A percentile compares a stretch with the other conserved stretches of the same genome.
phyloP scores from a whole-genome alignment of 2,113 vertebrate species.

The Agapornis roseicollis region DNA sequence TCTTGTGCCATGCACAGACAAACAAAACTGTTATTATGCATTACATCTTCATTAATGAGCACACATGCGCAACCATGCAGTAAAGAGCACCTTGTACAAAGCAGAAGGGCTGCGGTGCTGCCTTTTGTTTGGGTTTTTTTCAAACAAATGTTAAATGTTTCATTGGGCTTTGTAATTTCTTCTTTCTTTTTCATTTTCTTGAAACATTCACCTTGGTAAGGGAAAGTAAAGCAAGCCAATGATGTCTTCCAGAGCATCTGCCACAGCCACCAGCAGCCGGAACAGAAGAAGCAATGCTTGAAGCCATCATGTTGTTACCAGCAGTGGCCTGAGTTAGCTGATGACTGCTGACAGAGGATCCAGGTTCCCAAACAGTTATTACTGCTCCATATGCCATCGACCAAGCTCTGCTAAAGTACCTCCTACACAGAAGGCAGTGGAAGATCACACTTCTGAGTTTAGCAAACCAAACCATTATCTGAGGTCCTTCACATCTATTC shows the following conservation, averaged over 20 bases:
- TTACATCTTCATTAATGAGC: neutral
- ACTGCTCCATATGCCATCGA: neutral
- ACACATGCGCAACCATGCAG: neutral
- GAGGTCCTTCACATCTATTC: neutral
- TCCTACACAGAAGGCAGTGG: neutral
- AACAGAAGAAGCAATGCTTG: neutral
- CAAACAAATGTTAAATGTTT: neutral
- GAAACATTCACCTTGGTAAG: neutral
- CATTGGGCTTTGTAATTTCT: neutral
- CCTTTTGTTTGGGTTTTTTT: neutral
- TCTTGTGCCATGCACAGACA: neutral
- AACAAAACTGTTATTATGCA: neutral
- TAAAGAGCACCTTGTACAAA: neutral
- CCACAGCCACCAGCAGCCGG: neutral
- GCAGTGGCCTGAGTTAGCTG: neutral
- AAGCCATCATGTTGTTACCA: conserved; percentile 2
- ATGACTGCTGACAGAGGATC: neutral
- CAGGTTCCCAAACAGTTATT: neutral
- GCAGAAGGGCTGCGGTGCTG: neutral
- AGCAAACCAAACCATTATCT: neutral
- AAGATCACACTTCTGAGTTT: neutral
- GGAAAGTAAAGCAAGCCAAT: neutral
- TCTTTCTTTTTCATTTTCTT: neutral
- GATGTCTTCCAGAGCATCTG: neutral
- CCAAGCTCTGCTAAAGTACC: neutral